These are phyloP conservation scores for Lutjanus argentimaculatus DNA, from an alignment of 2,797 vertebrate species.

Conservation along the genomic window DNA sequence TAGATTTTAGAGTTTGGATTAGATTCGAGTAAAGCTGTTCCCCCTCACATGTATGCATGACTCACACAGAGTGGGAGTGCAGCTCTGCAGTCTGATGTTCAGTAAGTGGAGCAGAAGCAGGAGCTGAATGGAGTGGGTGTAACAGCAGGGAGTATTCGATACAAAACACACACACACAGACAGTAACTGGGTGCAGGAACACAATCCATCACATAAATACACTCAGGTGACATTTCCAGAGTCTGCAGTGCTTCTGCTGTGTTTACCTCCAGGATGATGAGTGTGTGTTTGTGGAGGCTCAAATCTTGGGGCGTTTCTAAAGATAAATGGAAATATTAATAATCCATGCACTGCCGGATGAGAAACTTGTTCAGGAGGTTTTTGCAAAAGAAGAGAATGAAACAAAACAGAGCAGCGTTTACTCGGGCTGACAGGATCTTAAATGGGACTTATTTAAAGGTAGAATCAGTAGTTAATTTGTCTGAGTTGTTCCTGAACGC, in stretches of 20 bases:
- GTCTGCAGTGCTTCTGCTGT: neutral
- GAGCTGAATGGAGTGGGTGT: constrained; percentile 37
- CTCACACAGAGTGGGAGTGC: constrained; percentile 29
- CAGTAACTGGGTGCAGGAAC: constrained; percentile 1
- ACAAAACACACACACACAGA: constrained; percentile 4
- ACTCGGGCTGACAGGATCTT: neutral
- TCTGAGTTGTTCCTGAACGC: no score
- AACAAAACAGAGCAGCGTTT: neutral
- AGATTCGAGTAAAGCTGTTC: neutral
- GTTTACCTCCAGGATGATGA: constrained; percentile 23
- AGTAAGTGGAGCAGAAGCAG: constrained; percentile 32
- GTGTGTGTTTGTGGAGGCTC: constrained; percentile 9
- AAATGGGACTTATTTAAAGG: neutral
- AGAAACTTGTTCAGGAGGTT: neutral
- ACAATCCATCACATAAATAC: constrained; percentile 20
- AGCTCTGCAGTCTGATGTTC: constrained; percentile 22
- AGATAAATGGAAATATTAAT: constrained; percentile 32
- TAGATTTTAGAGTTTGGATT: neutral
- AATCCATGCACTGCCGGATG: neutral
- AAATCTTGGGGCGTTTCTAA: neutral
- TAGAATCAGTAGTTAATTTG: no score
- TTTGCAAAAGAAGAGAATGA: neutral
- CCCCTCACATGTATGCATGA: constrained; percentile 11
- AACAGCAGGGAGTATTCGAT: constrained; percentile 22
- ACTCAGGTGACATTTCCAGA: neutral